Base-by-base conservation (phyloP, 2,888 invertebrate genomes). In the Allophyes oxyacanthae region DNA sequence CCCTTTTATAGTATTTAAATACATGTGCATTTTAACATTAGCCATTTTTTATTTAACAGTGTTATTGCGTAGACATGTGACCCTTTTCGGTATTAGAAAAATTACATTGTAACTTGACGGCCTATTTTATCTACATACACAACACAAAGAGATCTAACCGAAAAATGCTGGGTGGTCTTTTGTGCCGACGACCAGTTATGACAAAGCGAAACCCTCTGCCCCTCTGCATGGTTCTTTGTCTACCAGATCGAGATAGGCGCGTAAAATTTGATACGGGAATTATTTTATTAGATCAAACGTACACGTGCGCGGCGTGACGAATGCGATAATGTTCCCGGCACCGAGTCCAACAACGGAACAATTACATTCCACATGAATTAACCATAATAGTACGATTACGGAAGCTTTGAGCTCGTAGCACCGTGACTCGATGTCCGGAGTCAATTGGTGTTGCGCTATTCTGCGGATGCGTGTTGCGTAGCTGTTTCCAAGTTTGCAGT, bases 221-320 rank as follows among this genome's bases (percentile, higher is more conserved):
- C 87, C 84, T 84, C 83, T 72, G 78, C 78, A 73, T 72, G 65
- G 81, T 52, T 79, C 90, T 92, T 92, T 93, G 92, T 93, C 91
- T 92, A 86, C 87, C 85, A 90, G 87, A 92, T 92, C 94, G 87
- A 90, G 93, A 92, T 93, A 93, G 88, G 87, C 88, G 92, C 87
- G 89, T 91, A 90, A 89, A 92, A 94, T 94, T 94, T 88, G 92
- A 93, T 92, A 92, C 93, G 92, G 92, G 92, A 92, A 93, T 93
- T 91, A 93, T 92, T 92, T 90, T 91, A 93, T 92, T 93, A 91
- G 92, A 90, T 91, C 86, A 84, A 87, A 84, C 85, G 87, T 84
- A 91, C 94, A 94, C 94, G 94, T 94, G 94, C 92, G 88, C 87
- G 83, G 88, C 91, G 89, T 93, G 92, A 92, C 94, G 91, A 91